Evolutionary conservation across 1,140 invertebrate genomes (phyloP).

Genomic region (Acromyrmex heyeri): DNA sequence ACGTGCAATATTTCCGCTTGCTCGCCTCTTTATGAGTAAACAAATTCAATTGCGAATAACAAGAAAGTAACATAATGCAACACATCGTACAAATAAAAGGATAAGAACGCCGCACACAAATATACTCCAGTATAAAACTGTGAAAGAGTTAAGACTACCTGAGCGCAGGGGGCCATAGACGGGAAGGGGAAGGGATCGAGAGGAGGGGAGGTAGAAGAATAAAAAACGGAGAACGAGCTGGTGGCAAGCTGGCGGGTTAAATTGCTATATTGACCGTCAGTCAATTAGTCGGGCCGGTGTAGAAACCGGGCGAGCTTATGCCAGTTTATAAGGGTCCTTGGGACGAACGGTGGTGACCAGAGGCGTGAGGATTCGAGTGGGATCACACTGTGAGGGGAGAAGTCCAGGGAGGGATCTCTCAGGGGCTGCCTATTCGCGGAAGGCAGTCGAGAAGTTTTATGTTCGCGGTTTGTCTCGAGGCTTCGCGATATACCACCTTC

Average conservation of each 20-base stretch:
- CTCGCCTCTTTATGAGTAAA: background rate
- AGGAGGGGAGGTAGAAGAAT: conserved; percentile 17
- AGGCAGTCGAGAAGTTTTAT: conserved; percentile 59
- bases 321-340: conserved; percentile 66
- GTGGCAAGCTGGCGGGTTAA: conserved; percentile 68
- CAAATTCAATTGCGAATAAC: conserved; percentile 28
- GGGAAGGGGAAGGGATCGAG: background rate
- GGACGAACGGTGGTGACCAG: conserved; percentile 59
- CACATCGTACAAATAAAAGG: conserved; percentile 28
- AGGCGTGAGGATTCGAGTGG: conserved; percentile 62
- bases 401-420: conserved; percentile 46
- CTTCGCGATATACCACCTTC: conserved; percentile 56
- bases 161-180: background rate
- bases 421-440: conserved; percentile 57
- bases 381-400: conserved; percentile 60
- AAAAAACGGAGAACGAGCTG: conserved; percentile 59
- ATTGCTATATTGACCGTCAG: conserved; percentile 74
- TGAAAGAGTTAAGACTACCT: conserved; percentile 40
- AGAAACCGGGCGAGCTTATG: conserved; percentile 62
- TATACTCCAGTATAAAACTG: conserved; percentile 27
- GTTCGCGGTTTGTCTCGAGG: conserved; percentile 46
- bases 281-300: conserved; percentile 70
- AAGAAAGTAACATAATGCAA: conserved; percentile 28
- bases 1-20: background rate
- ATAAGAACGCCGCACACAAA: conserved; percentile 8